phyloP scores from a whole-genome alignment of 2,113 vertebrate genomes.

The Antechinus stuartii region DNA sequence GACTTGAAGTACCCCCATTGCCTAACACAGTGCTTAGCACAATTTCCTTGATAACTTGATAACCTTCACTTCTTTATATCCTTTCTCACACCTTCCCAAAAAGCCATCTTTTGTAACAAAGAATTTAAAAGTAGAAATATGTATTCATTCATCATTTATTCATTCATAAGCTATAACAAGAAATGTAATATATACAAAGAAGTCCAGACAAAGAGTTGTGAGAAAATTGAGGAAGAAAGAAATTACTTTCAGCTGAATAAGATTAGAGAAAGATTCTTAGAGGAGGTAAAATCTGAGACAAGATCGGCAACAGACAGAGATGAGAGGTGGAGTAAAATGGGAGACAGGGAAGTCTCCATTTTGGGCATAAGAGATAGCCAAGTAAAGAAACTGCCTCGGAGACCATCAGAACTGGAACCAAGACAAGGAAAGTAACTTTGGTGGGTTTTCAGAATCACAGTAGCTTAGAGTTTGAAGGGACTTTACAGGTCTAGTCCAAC shows the following conservation, averaged over 20 bases:
- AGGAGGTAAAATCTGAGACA: not conserved
- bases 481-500: not conserved
- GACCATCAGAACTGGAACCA: not conserved
- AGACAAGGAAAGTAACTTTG: not conserved
- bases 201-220: not conserved
- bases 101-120: not conserved
- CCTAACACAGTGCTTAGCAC: not conserved
- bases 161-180: not conserved
- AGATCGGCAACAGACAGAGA: not conserved
- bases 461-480: not conserved
- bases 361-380: not conserved
- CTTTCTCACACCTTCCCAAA: not conserved
- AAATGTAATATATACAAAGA: not conserved
- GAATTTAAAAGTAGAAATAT: not conserved
- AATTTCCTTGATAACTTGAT: not conserved
- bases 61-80: not conserved
- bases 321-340: not conserved
- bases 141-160: not conserved
- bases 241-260: not conserved
- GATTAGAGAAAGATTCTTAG: not conserved
- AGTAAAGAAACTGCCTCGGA: not conserved
- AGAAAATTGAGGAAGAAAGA: not conserved
- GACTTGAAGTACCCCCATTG: not conserved
- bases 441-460: not conserved
- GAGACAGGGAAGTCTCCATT: not conserved